Evolutionary conservation across 2,113 vertebrate genomes (phyloP).

Genomic region (Petroica traversi): DNA sequence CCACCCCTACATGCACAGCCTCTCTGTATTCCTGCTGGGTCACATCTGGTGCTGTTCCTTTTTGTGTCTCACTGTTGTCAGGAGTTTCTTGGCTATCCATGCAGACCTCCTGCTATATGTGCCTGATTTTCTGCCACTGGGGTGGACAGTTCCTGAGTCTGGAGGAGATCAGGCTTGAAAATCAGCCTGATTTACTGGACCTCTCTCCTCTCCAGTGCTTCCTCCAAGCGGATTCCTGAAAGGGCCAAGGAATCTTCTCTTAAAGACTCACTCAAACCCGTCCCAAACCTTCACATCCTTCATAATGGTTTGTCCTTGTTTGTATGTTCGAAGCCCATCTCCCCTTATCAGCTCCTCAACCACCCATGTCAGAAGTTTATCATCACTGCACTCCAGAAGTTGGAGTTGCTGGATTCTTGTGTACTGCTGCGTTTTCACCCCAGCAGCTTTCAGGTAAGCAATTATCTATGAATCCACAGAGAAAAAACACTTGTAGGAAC

Average conservation of each 20-base stretch:
- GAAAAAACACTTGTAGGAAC: background rate
- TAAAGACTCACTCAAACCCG: background rate
- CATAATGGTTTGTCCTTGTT: background rate
- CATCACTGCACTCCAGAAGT: background rate
- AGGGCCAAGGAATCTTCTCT: background rate
- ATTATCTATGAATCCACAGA: background rate
- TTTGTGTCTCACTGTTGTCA: background rate
- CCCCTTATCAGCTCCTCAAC: background rate
- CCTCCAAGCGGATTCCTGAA: background rate
- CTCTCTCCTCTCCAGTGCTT: background rate
- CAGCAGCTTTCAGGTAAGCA: background rate
- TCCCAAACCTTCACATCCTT: background rate
- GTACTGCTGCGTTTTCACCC: background rate
- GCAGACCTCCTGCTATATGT: background rate
- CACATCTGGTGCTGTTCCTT: background rate
- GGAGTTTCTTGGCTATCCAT: background rate
- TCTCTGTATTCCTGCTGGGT: background rate
- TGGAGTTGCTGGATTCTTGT: background rate
- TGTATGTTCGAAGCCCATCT: background rate
- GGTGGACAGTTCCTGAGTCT: background rate
- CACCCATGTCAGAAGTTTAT: background rate
- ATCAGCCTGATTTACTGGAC: background rate
- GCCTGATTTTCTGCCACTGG: background rate
- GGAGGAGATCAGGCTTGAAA: background rate
- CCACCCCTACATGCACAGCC: background rate